Conservation (phyloP, 2,113 vertebrate genomes). For the Scytalopus superciliaris region DNA sequence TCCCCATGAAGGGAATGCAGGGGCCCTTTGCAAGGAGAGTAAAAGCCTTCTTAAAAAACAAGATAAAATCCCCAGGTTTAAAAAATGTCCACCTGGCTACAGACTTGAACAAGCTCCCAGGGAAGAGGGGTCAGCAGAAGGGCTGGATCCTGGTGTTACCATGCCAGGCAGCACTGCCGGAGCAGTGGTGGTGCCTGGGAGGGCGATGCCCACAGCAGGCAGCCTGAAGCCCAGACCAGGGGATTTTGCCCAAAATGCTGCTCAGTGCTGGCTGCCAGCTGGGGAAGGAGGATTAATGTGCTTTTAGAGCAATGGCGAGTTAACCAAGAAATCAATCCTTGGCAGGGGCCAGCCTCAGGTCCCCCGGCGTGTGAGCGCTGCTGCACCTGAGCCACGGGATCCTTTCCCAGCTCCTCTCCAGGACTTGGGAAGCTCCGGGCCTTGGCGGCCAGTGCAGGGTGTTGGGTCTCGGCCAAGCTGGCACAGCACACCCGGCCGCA, state of each 20-base stretch:
- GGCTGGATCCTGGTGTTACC: accelerated
- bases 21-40: slow-evolving; percentile 59
- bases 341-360: not conserved
- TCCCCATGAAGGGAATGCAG: slow-evolving; percentile 46
- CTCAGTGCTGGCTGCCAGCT: not conserved
- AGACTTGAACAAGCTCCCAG: not conserved
- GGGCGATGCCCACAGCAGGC: not conserved
- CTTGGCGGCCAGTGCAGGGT: not conserved
- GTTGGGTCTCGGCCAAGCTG: slow-evolving; percentile 16
- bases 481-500: not conserved
- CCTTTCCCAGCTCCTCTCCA: slow-evolving; percentile 55
- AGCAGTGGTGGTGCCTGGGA: not conserved
- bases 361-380: not conserved
- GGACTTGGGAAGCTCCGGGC: slow-evolving; percentile 41
- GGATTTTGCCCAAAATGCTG: slow-evolving; percentile 40
- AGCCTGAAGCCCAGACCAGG: not conserved
- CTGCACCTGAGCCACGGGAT: slow-evolving; percentile 33
- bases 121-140: not conserved
- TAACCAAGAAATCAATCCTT: slow-evolving; percentile 54
- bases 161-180: not conserved
- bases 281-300: slow-evolving; percentile 30
- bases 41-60: not conserved
- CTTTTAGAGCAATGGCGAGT: slow-evolving; percentile 8
- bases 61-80: not conserved
- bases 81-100: not conserved